Evolutionary conservation across 2,888 invertebrate genomes (phyloP), one percentile per base, ranked within the genome.

Genomic region (Hyppa rectilinea): DNA sequence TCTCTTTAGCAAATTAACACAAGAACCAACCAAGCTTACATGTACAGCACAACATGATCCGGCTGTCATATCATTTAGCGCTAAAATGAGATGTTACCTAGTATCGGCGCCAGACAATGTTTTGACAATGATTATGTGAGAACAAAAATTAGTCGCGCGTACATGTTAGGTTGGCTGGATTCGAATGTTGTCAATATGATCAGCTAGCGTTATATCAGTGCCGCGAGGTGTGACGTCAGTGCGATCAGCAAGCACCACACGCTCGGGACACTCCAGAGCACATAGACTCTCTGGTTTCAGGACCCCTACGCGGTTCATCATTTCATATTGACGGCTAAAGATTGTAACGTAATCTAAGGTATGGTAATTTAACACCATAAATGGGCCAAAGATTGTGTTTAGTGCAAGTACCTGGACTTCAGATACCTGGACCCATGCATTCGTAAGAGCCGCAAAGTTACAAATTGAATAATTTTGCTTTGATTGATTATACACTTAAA

Each of bases 301-400:
- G 95, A 96, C 96, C 95, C 95, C 95, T 95, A 96, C 96, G 95
- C 95, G 79, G 75, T 92, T 95, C 95, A 94, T 95, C 95, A 94
- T 81, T 75, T 90, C 86, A 78, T 69, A 72, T 62, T 52, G 31
- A 58, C 50, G 1, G 5, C 2, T 10, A 9, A 31, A 40, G 4
- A 55, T 9, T 26, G 9, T 10, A 58, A 20, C 9, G 4, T n/a
- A 29, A 49, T 31, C 14, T 31, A 10, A 23, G 14, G 2, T 17
- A 20, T 29, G 17, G 9, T n/a, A 26, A 63, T 17, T n/a, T n/a
- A 65, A 9, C 20, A 3, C 20, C 0, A 7, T n/a, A 43, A 43
- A 43, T n/a, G 4, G 6, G 20, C 6, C 17, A 29, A 38, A 17
- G 12, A 36, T 36, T 36, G 4, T 14, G n/a, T 6, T 47, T 12